Conservation (phyloP, 2,888 invertebrate genomes). For the Anticlea derivata region DNA sequence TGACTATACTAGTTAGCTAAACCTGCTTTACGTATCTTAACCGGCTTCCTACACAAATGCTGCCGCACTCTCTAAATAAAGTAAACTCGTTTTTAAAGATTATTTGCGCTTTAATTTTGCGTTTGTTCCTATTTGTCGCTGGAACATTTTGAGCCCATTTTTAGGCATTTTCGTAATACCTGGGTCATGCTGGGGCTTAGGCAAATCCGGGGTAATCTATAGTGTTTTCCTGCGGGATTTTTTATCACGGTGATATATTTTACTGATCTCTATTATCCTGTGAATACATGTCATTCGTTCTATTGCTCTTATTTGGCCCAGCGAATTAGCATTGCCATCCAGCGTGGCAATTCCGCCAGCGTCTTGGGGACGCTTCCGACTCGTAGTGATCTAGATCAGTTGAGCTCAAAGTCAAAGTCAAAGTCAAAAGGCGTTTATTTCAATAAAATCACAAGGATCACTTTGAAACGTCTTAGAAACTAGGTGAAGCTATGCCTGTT, state of each 20-base stretch:
- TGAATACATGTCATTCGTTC: slow-evolving; percentile 5
- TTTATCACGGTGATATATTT: slow-evolving; percentile 24
- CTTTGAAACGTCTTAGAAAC: too few species aligned
- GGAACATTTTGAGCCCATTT: slow-evolving; percentile 13
- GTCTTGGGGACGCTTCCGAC: too few species aligned
- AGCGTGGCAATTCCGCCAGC: too few species aligned
- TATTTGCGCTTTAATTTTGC: slow-evolving; percentile 19
- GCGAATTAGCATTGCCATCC: too few species aligned
- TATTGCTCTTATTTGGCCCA: not conserved
- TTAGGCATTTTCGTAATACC: slow-evolving; percentile 23
- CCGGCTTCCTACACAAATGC: slow-evolving; percentile 2
- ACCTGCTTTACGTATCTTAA: not conserved
- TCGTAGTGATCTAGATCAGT: too few species aligned
- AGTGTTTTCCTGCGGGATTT: slow-evolving; percentile 9
- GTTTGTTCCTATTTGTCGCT: slow-evolving; percentile 21
- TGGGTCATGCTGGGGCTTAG: slow-evolving; percentile 16
- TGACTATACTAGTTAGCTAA: too few species aligned
- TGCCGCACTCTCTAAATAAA: slow-evolving; percentile 5
- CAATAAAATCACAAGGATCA: too few species aligned
- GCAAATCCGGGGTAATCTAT: slow-evolving; percentile 22
- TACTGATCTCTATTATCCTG: slow-evolving; percentile 9
- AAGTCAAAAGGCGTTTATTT: too few species aligned
- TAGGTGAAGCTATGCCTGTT: too few species aligned
- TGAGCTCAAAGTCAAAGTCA: too few species aligned
- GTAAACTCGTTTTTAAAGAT: slow-evolving; percentile 23